Conservation (phyloP, 1,140 invertebrate genomes). For the Brachystomella parvula region DNA sequence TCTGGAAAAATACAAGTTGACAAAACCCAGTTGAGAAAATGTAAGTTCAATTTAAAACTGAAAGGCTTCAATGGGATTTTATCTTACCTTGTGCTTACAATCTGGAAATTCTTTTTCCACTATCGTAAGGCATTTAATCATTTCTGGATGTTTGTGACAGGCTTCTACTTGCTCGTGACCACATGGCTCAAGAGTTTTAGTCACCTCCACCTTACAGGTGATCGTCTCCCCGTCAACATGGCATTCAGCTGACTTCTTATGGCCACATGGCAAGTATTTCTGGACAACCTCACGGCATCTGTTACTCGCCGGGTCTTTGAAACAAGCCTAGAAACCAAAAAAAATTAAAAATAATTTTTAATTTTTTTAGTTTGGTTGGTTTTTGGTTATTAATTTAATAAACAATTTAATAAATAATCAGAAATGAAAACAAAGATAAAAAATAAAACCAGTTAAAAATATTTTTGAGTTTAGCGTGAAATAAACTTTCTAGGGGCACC, state of each 20-base stretch:
- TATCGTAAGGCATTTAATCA: conserved; percentile 21
- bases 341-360: too few relatives aligned
- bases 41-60: conserved; percentile 8
- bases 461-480: too few relatives aligned
- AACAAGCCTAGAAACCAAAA: too few relatives aligned
- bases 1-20: conserved; percentile 9
- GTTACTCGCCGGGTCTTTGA: background rate
- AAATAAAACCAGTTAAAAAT: too few relatives aligned
- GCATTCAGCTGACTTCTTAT: conserved; percentile 27
- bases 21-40: background rate
- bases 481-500: too few relatives aligned
- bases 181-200: conserved; percentile 23
- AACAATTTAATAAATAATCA: too few relatives aligned
- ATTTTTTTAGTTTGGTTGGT: too few relatives aligned
- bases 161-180: conserved; percentile 24
- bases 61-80: background rate
- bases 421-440: too few relatives aligned
- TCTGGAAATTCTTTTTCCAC: conserved; percentile 23
- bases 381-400: too few relatives aligned
- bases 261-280: conserved; percentile 26
- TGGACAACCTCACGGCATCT: conserved; percentile 23
- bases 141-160: conserved; percentile 14
- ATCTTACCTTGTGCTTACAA: conserved; percentile 30
- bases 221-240: conserved; percentile 22
- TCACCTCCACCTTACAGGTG: conserved; percentile 20